A percentile compares a stretch with the other conserved stretches of the same genome.
Conservation (phyloP, 2,888 invertebrate genomes). For the Flabesymbios commensalis region DNA sequence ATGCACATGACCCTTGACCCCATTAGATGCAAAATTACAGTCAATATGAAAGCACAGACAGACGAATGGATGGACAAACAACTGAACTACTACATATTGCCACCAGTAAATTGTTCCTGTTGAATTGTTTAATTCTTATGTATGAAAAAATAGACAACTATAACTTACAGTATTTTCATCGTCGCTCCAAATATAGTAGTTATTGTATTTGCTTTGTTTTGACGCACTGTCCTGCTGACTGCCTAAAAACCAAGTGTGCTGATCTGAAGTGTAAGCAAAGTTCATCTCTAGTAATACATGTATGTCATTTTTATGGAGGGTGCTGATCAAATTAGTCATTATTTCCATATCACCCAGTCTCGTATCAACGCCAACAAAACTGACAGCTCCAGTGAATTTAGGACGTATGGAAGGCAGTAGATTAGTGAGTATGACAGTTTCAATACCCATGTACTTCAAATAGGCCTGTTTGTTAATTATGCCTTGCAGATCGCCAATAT, state of each 20-base stretch:
- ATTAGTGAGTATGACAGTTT: constrained; percentile 9
- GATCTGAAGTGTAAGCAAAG: constrained; percentile 7
- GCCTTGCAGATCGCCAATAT: constrained; percentile 19
- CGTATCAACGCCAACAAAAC: constrained; percentile 14
- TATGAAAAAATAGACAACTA: no score
- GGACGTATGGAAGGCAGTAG: constrained; percentile 8
- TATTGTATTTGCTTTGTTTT: constrained; percentile 1
- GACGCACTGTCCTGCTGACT: constrained; percentile 7
- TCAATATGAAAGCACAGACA: no score
- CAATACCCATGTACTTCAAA: constrained; percentile 7
- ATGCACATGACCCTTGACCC: no score
- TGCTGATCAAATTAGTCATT: constrained; percentile 2
- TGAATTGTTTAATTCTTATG: no score
- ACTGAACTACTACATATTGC: no score
- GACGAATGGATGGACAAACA: no score
- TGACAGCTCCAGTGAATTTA: constrained; percentile 3
- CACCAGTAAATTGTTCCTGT: no score
- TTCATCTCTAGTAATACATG: constrained; percentile 11
- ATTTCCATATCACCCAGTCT: constrained; percentile 11
- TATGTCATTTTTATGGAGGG: constrained; percentile 4
- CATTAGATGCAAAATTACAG: no score
- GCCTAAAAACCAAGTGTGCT: constrained; percentile 19
- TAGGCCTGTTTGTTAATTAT: constrained; percentile 4
- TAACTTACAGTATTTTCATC: no score
- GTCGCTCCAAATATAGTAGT: constrained; percentile 21